Evolutionary conservation across 1,140 invertebrate species (phyloP).

Genomic region (Asbolus verrucosus): DNA sequence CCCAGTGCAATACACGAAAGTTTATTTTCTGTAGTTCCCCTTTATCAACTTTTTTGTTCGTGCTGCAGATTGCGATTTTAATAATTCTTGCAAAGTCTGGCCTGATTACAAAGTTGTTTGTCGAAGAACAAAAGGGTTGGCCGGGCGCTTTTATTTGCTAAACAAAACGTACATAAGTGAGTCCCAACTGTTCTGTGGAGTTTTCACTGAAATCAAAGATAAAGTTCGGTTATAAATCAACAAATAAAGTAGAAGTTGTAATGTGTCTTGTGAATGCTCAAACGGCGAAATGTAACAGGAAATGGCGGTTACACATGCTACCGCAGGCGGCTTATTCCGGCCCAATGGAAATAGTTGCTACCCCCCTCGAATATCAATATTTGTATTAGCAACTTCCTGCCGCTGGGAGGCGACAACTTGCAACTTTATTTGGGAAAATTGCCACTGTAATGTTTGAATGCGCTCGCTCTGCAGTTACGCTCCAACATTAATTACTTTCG

Average conservation of each 20-base stretch:
- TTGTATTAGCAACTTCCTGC: slow-evolving; percentile 41
- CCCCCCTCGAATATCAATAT: slow-evolving; percentile 40
- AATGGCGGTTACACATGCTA: slow-evolving; percentile 51
- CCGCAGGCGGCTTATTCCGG: slow-evolving; percentile 37
- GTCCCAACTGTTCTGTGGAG: slow-evolving; percentile 23
- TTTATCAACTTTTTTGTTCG: too few species aligned
- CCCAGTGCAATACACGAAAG: too few species aligned
- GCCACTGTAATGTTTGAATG: slow-evolving; percentile 29
- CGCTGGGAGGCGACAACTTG: slow-evolving; percentile 2
- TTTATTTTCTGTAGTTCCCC: too few species aligned
- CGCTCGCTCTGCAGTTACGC: slow-evolving; percentile 6
- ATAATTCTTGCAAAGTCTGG: background rate
- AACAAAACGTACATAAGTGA: slow-evolving; percentile 25
- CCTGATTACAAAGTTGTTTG: slow-evolving; percentile 6
- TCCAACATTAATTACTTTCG: slow-evolving; percentile 23
- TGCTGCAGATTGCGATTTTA: slow-evolving; percentile 5
- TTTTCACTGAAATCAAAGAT: slow-evolving; percentile 47
- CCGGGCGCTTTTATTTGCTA: background rate
- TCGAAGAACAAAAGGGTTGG: background rate
- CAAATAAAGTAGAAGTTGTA: slow-evolving; percentile 51
- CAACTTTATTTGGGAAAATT: slow-evolving; percentile 40
- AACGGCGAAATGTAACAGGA: slow-evolving; percentile 48
- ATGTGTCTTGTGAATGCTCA: slow-evolving; percentile 50
- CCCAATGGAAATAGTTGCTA: slow-evolving; percentile 16
- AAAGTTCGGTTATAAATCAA: slow-evolving; percentile 50